Conservation (phyloP, 2,797 vertebrate species). For the Alauda arvensis region DNA sequence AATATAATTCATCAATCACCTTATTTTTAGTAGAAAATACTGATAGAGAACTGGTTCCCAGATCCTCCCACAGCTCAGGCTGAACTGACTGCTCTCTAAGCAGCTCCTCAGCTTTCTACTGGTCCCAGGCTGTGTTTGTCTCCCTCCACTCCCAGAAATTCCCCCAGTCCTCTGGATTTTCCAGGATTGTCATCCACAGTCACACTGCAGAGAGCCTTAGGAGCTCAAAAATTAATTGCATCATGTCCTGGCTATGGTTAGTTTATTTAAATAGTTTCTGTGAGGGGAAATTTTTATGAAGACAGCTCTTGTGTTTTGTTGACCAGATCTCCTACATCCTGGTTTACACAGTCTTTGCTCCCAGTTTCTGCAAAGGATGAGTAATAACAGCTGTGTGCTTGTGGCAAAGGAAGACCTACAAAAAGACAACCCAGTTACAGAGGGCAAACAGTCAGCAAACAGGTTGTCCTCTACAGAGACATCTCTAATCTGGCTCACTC, state of each 20-base stretch:
- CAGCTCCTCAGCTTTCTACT: neutral
- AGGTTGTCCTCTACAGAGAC: neutral
- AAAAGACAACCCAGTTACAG: neutral
- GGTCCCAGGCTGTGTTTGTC: neutral
- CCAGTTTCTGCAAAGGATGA: neutral
- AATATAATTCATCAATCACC: neutral
- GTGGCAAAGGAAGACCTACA: neutral
- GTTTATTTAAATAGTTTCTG: neutral
- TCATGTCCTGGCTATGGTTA: neutral
- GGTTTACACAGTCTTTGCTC: neutral
- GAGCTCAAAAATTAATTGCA: neutral
- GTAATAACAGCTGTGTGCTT: constrained; percentile 7
- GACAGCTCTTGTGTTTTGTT: neutral
- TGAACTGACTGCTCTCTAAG: neutral
- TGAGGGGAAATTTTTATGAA: neutral
- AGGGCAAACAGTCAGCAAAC: neutral
- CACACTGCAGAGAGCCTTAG: neutral
- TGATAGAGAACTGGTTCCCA: neutral
- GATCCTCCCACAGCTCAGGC: neutral
- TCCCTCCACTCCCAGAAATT: neutral
- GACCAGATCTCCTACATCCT: constrained; percentile 7
- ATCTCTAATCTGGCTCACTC: neutral
- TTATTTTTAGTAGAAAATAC: neutral
- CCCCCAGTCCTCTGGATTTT: neutral
- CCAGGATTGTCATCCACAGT: neutral